Evolutionary conservation across 2,113 vertebrate genomes (phyloP), one percentile per base, ranked within the genome.

Genomic region (Eleginops maclovinus): DNA sequence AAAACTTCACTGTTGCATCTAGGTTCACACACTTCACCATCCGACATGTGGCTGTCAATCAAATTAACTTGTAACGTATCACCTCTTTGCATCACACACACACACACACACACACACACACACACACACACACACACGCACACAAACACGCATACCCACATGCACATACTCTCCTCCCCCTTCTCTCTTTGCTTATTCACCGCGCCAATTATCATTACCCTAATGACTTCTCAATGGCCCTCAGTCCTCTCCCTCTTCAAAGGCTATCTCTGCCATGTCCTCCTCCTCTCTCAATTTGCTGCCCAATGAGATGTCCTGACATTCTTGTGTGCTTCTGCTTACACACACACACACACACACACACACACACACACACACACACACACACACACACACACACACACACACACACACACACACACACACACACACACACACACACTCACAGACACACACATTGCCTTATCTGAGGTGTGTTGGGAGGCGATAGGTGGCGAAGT

Each of bases 201-300:
- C 26, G 51, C 21, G 78, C 88, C 91, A 93, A 93, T 93, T 92
- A 92, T 92, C 90, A 92, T 93, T 93, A 91, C 79, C 89, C 88
- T 94, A 94, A 94, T 93, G 91, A 90, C 85, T 93, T 92, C 88
- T 93, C 92, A 92, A 92, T 91, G 86, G 89, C 80, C 79, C 77
- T 63, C 43, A 63, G 41, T 63, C 60, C 62, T 65, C 62, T 65
- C 62, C 24, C 17, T 89, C 82, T 91, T 93, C 89, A 93, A 90
- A 92, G 88, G 79, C 90, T 86, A 86, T 89, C 87, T 83, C 79
- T 83, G 81, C 81, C 78, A 84, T 75, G 63, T 82, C 86, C 75
- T 86, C 87, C 84, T 67, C 80, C 80, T 66, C 73, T 79, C 87
- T 89, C 85, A 85, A 83, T 92, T 86, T 88, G 84, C 63, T 55